Conservation (phyloP, 2,888 invertebrate species). For the Colletes collaris region DNA sequence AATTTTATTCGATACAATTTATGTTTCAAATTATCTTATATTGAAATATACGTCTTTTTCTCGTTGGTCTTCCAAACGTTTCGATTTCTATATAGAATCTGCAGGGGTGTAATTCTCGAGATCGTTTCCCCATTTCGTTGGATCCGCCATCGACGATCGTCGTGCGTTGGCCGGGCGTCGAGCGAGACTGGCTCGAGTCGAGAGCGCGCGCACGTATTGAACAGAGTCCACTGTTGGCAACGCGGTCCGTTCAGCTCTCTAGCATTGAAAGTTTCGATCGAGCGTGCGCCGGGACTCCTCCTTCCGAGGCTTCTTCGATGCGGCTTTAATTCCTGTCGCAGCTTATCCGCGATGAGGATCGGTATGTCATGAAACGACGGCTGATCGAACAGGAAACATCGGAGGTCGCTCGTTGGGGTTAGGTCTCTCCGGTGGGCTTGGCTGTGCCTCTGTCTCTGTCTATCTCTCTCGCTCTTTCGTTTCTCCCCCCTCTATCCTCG, state of each 20-base stretch:
- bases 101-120: too few relatives aligned
- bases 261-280: constrained; percentile 11
- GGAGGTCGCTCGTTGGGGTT: constrained; percentile 75
- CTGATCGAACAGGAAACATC: constrained; percentile 73
- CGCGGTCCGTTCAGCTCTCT: neutral
- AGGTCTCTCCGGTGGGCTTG: constrained; percentile 68
- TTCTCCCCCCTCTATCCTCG: neutral
- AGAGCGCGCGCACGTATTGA: neutral
- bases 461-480: neutral
- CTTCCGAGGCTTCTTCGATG: neutral
- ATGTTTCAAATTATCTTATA: too few relatives aligned
- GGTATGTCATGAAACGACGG: constrained; percentile 55
- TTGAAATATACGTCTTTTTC: too few relatives aligned
- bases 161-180: too few relatives aligned
- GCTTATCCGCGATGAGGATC: constrained; percentile 32
- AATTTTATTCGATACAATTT: too few relatives aligned
- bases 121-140: too few relatives aligned
- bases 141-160: too few relatives aligned
- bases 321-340: constrained; percentile 9
- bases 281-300: neutral
- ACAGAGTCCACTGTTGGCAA: constrained; percentile 1
- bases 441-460: constrained; percentile 30
- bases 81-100: too few relatives aligned
- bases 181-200: too few relatives aligned
- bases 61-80: too few relatives aligned